These are phyloP conservation scores for Chondrosia reniformis DNA, from an alignment of 37 sponge, comb jelly and placozoan species.

Conservation along the genomic window DNA sequence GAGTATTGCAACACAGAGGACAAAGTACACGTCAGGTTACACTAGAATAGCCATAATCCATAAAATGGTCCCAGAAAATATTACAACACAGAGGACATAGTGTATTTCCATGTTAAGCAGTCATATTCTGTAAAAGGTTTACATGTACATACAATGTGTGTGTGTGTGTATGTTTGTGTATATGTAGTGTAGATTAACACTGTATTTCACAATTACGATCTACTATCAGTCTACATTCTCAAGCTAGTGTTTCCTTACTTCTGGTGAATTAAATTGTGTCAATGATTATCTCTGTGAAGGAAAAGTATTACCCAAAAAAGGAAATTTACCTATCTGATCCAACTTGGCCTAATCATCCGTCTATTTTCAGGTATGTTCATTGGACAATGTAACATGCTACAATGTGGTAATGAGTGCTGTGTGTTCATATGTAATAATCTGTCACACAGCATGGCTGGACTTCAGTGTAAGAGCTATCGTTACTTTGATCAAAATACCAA, in stretches of 20 bases:
- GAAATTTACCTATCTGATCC: conserved; percentile 81
- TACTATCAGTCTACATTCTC: no score
- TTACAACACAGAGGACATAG: background rate
- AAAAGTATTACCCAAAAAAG: conserved; percentile 25
- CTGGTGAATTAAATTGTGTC: no score
- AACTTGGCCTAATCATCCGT: conserved; percentile 91
- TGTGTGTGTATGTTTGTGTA: no score
- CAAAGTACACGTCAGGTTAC: background rate
- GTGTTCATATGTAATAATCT: background rate
- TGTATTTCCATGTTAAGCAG: no score
- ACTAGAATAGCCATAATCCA: background rate
- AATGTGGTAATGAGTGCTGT: conserved; percentile 5
- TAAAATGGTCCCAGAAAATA: background rate
- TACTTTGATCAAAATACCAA: conserved; percentile 40
- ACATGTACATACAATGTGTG: no score
- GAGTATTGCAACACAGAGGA: background rate
- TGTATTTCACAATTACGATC: no score
- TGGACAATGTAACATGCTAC: background rate
- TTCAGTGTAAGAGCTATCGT: conserved; percentile 16
- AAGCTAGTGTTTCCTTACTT: no score
- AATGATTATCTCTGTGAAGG: background rate
- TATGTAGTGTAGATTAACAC: no score
- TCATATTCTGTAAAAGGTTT: no score
- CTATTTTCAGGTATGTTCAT: conserved; percentile 68
- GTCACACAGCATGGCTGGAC: conserved; percentile 14